Evolutionary conservation across 2,797 vertebrate species (phyloP).

Genomic region (Sus cebifrons): DNA sequence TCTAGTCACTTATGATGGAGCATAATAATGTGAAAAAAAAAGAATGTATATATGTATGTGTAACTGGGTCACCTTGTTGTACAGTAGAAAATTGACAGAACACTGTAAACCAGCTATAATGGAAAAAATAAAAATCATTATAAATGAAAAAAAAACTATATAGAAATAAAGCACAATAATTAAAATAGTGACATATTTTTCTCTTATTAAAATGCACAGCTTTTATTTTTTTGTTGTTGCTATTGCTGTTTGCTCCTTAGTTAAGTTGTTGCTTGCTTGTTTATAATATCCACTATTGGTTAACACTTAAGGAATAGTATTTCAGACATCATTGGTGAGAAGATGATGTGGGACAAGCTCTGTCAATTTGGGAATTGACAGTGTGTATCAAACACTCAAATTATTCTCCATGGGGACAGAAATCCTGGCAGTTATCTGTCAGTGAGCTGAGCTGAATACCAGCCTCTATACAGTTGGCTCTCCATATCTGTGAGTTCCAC

Average conservation of each 20-base stretch:
- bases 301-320: neutral
- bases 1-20: too few relatives aligned
- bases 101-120: too few relatives aligned
- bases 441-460: neutral
- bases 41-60: too few relatives aligned
- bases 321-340: neutral
- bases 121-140: too few relatives aligned
- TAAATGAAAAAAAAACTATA: neutral
- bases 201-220: neutral
- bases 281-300: neutral
- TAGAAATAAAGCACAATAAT: constrained; percentile 9
- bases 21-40: too few relatives aligned
- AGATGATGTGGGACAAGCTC: neutral
- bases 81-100: too few relatives aligned
- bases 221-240: neutral
- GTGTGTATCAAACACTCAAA: neutral
- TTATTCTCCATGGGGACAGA: neutral
- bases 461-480: neutral
- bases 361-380: neutral
- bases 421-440: neutral
- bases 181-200: neutral
- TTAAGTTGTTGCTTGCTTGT: neutral
- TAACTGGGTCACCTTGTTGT: too few relatives aligned
- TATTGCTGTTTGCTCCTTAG: neutral
- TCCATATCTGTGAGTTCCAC: neutral